Evolutionary conservation across 2,113 vertebrate species (phyloP).

Genomic region (Phyllostomus discolor): DNA sequence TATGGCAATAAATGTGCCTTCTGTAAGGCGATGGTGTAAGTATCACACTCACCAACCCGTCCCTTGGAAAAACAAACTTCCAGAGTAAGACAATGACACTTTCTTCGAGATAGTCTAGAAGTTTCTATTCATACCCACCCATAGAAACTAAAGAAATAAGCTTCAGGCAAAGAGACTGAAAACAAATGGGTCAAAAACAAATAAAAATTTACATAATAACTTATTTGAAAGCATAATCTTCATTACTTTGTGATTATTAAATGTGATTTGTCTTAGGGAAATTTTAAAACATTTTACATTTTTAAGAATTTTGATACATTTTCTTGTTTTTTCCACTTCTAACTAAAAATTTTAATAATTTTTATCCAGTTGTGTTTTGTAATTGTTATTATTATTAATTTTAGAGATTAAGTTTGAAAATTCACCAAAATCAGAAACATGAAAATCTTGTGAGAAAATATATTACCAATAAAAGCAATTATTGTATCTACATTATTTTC

Average conservation of each 20-base stretch:
- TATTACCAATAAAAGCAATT: background rate
- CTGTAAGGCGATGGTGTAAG: slow-evolving; percentile 82
- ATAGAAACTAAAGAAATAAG: background rate
- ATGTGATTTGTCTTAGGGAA: background rate
- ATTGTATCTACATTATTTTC: background rate
- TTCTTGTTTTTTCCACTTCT: background rate
- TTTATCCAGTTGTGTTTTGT: background rate
- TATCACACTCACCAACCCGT: background rate
- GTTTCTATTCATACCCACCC: background rate
- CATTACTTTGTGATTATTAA: background rate
- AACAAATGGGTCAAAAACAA: background rate
- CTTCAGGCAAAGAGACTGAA: background rate
- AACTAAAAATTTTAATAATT: background rate
- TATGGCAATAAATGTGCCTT: slow-evolving; percentile 81
- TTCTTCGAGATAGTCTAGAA: background rate
- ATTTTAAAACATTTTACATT: background rate
- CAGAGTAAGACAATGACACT: background rate
- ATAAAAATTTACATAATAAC: background rate
- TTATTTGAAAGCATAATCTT: background rate
- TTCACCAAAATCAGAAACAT: background rate
- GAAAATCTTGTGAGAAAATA: background rate
- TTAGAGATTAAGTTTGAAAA: background rate
- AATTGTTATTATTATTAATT: background rate
- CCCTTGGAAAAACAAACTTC: background rate
- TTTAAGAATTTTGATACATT: background rate